These are phyloP conservation scores for Alligator sinensis DNA, from an alignment of 2,113 vertebrate species.

Conservation along the genomic window DNA sequence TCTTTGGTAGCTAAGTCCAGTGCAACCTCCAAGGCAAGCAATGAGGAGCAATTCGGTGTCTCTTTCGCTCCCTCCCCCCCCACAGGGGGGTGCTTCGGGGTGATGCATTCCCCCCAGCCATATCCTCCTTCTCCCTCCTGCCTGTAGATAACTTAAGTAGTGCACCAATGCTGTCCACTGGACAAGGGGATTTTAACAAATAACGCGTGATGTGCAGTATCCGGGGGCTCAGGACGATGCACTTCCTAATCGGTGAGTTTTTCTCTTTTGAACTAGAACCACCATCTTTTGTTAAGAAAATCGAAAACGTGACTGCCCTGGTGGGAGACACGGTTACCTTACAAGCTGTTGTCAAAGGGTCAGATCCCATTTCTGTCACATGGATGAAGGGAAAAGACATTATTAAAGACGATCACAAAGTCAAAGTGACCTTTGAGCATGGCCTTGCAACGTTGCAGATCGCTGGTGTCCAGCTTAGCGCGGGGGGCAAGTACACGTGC, in stretches of 20 bases:
- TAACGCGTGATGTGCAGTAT: neutral
- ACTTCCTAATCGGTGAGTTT: neutral
- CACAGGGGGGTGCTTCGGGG: neutral
- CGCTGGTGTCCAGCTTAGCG: slow-evolving; percentile 84
- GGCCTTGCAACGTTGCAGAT: slow-evolving; percentile 88
- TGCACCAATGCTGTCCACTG: neutral
- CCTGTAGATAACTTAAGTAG: neutral
- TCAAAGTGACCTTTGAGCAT: slow-evolving; percentile 90
- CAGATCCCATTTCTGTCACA: slow-evolving; percentile 89
- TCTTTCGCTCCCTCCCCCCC: neutral
- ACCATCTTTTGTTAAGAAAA: slow-evolving; percentile 92
- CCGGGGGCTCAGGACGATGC: neutral
- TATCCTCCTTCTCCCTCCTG: neutral
- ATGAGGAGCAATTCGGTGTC: neutral
- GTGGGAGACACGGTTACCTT: slow-evolving; percentile 88
- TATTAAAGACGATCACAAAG: slow-evolving; percentile 91
- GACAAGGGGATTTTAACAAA: neutral
- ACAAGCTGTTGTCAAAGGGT: slow-evolving; percentile 92
- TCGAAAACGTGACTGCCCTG: slow-evolving; percentile 90
- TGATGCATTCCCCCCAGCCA: neutral
- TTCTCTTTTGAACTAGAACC: slow-evolving; percentile 86
- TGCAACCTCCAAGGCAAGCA: neutral
- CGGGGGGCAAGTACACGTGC: slow-evolving; percentile 91
- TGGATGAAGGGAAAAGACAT: slow-evolving; percentile 95
- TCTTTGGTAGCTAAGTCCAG: neutral